A percentile compares a stretch with the other conserved stretches of the same genome.
phyloP scores from a whole-genome alignment of 2,113 vertebrate genomes.

The Poecilia latipinna region DNA sequence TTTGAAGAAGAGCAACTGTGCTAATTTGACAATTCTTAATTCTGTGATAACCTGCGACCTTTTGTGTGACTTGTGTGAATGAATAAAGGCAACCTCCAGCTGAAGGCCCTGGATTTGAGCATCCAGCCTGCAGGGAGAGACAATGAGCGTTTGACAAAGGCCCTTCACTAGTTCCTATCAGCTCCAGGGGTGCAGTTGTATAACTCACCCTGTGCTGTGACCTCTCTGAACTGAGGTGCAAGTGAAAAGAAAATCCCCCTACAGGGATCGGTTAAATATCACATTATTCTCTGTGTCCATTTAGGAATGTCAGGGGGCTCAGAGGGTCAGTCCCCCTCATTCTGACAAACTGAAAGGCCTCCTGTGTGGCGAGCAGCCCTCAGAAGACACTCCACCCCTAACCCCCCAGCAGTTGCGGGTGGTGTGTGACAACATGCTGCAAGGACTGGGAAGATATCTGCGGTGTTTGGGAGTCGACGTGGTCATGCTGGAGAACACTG shows the following conservation, averaged over 20 bases:
- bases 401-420: constrained; percentile 81
- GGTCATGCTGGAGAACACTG: constrained; percentile 78
- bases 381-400: constrained; percentile 50
- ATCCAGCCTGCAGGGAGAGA: constrained; percentile 43
- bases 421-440: constrained; percentile 91
- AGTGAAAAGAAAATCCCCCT: constrained; percentile 75
- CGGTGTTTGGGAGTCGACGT: constrained; percentile 87
- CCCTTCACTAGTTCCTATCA: constrained; percentile 60
- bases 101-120: constrained; percentile 34
- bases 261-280: constrained; percentile 74
- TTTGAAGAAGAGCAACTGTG: constrained; percentile 9
- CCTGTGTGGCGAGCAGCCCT: constrained; percentile 55
- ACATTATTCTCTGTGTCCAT: constrained; percentile 77
- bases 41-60: constrained; percentile 6
- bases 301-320: constrained; percentile 77
- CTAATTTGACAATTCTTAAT: constrained; percentile 6
- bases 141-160: constrained; percentile 60
- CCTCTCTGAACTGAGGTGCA: constrained; percentile 56
- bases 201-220: constrained; percentile 65
- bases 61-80: constrained; percentile 9
- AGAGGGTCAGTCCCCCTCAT: constrained; percentile 64
- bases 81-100: constrained; percentile 24
- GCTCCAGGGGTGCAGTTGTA: constrained; percentile 65
- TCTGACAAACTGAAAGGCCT: constrained; percentile 50
- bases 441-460: constrained; percentile 87